Evolutionary conservation across 2,797 vertebrate species (phyloP).

Genomic region (Rallus crepitans): DNA sequence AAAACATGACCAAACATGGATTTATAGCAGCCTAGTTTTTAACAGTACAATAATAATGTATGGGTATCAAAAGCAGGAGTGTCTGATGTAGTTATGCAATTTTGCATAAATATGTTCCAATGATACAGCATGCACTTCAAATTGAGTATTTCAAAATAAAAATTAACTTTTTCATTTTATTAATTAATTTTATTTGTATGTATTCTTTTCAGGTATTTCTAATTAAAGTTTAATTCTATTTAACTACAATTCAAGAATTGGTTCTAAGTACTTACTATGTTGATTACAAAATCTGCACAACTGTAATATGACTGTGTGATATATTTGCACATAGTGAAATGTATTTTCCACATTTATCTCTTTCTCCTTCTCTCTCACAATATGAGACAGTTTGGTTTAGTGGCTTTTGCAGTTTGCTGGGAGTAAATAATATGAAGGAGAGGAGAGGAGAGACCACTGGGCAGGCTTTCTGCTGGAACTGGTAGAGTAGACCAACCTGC

Average conservation of each 20-base stretch:
- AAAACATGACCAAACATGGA: neutral
- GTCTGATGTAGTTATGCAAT: neutral
- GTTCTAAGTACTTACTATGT: neutral
- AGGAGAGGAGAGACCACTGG: neutral
- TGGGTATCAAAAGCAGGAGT: neutral
- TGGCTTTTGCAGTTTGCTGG: neutral
- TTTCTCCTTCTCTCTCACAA: neutral
- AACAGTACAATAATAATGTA: neutral
- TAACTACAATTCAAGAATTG: neutral
- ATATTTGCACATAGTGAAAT: neutral
- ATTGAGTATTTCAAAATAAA: neutral
- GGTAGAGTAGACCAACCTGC: neutral
- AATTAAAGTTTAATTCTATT: neutral
- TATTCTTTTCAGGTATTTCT: neutral
- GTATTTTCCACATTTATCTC: neutral
- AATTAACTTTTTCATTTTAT: neutral
- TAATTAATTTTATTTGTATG: neutral
- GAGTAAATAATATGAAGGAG: neutral
- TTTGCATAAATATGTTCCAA: neutral
- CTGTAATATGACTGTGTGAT: neutral
- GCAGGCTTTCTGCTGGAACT: neutral
- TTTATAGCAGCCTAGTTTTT: neutral
- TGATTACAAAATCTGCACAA: neutral
- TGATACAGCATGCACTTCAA: neutral
- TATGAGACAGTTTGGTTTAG: neutral